These are phyloP conservation scores for Typhlichthys eigenmanni DNA, from an alignment of 2,797 vertebrate species.

Conservation along the genomic window DNA sequence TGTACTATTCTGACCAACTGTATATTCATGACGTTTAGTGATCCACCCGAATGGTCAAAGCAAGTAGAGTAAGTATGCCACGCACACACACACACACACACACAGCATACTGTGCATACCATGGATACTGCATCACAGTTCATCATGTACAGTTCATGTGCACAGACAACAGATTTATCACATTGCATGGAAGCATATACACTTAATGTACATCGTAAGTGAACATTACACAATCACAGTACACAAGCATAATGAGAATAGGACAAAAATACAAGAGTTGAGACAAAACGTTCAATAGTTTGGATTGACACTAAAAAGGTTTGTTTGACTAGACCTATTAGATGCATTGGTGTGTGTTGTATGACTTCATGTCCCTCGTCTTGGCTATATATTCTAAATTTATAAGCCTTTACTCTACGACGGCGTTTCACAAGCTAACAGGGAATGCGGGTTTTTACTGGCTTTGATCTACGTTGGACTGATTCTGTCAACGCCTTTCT, in stretches of 20 bases:
- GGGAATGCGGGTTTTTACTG: background rate
- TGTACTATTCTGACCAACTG: slow-evolving; percentile 99
- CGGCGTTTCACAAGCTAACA: slow-evolving; percentile 18
- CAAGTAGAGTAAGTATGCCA: slow-evolving; percentile 96
- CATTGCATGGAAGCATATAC: too few relatives aligned
- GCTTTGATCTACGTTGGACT: slow-evolving; percentile 39
- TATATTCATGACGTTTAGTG: slow-evolving; percentile 99
- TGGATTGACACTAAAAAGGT: too few relatives aligned
- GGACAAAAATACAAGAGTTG: too few relatives aligned
- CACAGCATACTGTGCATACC: background rate
- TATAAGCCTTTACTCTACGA: slow-evolving; percentile 3
- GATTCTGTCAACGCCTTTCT: slow-evolving; percentile 53
- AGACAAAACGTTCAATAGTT: too few relatives aligned
- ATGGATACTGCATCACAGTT: too few relatives aligned
- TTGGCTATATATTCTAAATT: slow-evolving; percentile 1
- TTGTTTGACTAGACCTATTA: too few relatives aligned
- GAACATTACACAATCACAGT: slow-evolving; percentile 4
- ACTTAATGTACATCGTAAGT: slow-evolving; percentile 6
- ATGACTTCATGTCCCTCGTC: background rate
- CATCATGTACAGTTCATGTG: too few relatives aligned
- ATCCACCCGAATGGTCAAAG: slow-evolving; percentile 99
- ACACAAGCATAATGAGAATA: too few relatives aligned
- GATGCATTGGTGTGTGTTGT: background rate
- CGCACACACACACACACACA: slow-evolving; percentile 12
- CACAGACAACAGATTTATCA: too few relatives aligned